phyloP scores from a whole-genome alignment of 2,113 vertebrate genomes.

The Nyctereutes procyonoides region DNA sequence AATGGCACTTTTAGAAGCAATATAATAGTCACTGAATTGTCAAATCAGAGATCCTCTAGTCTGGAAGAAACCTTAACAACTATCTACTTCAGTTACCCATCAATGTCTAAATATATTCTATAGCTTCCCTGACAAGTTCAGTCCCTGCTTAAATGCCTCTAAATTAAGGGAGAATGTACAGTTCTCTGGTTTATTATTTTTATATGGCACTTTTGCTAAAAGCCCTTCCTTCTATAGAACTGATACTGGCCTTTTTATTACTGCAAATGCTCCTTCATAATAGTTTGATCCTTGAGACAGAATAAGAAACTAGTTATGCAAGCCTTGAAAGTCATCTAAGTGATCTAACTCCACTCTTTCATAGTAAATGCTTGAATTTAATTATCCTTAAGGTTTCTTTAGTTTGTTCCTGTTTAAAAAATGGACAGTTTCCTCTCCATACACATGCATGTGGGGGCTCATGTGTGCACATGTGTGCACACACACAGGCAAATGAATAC shows the following conservation, averaged over 20 bases:
- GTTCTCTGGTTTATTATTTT: not conserved
- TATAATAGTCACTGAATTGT: not conserved
- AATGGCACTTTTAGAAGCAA: not conserved
- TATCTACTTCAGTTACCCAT: not conserved
- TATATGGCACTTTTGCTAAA: not conserved
- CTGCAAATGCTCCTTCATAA: not conserved
- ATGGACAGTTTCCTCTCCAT: not conserved
- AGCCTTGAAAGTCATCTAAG: not conserved
- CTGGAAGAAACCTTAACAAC: not conserved
- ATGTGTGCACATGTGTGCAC: too few relatives aligned
- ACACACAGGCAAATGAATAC: not conserved
- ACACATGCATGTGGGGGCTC: not conserved
- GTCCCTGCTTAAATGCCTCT: not conserved
- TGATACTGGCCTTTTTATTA: not conserved
- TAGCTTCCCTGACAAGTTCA: not conserved
- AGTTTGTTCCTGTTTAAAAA: not conserved
- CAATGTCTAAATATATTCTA: not conserved
- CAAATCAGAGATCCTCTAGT: not conserved
- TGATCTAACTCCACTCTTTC: not conserved
- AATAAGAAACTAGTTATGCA: not conserved
- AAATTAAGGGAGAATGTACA: not conserved
- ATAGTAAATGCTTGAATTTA: not conserved
- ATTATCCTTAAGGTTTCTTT: not conserved
- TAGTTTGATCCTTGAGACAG: not conserved
- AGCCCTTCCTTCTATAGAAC: not conserved